Percentiles rank a stretch among this genome's conserved stretches.
Conservation (phyloP, 2,113 vertebrate genomes). For the Antigone vipio region DNA sequence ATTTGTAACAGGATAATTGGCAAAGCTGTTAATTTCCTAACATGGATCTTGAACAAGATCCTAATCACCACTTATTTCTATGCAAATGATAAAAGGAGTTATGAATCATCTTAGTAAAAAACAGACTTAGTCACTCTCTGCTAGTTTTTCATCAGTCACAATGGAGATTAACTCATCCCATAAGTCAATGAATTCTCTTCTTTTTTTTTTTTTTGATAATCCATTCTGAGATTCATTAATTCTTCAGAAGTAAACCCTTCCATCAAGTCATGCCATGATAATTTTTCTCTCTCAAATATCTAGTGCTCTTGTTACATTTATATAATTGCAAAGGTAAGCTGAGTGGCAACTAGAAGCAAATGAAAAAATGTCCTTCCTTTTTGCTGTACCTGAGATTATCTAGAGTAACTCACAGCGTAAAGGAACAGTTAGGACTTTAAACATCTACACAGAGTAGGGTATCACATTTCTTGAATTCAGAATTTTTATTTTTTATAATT, state of each 20-base stretch:
- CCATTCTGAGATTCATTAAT: neutral
- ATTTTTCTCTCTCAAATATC: neutral
- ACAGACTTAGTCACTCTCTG: constrained; percentile 14
- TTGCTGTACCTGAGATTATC: neutral
- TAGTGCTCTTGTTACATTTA: neutral
- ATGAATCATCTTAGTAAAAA: constrained; percentile 31
- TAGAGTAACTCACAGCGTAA: neutral
- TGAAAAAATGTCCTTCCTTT: neutral
- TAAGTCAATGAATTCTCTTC: neutral
- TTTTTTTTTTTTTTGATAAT: neutral
- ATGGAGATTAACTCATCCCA: neutral
- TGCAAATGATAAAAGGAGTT: constrained; percentile 2
- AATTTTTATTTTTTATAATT: neutral
- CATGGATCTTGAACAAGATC: neutral
- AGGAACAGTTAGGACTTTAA: neutral
- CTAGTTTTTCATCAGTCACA: constrained; percentile 16
- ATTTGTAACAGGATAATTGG: neutral
- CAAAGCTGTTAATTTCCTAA: constrained; percentile 19
- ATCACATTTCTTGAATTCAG: neutral
- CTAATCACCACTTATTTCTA: constrained; percentile 9
- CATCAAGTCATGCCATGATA: neutral
- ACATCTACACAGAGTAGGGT: neutral
- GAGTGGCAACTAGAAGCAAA: neutral
- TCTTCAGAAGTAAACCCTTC: neutral
- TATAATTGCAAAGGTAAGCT: neutral